Evolutionary conservation across 2,888 invertebrate species (phyloP), one percentile per base, ranked within the genome.

Genomic region (Erebia palarica): DNA sequence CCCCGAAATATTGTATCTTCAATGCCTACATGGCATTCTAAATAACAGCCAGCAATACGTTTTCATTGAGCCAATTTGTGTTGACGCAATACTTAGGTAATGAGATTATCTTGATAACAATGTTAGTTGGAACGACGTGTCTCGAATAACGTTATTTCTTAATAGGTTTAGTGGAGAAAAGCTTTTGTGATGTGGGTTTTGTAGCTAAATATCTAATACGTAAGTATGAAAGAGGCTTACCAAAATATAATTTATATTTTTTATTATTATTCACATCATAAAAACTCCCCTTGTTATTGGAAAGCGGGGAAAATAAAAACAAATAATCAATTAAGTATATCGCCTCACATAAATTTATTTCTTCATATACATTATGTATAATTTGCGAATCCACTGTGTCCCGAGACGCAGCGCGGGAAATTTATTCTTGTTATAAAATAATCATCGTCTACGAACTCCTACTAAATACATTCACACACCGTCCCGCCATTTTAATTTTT

Each of bases 281-380:
- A 47, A 3, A 47, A 47, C 5, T n/a, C 14, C 4, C 14, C 14
- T 0, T 13, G 49, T 49, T 5, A 49, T 14, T 14, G 21, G 18
- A 11, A 57, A 53, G 10, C 36, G n/a, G 65, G 53, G 53, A 13
- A 42, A 44, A 42, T 65, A 36, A 36, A 36, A 36, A 5, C 59
- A 65, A 58, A 53, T 68, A 70, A 59, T 53, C 61, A 9, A 4
- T 57, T 58, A 18, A 27, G 10, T 13, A 53, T 67, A 89, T 90
- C 90, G 90, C 92, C 88, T 92, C 92, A 93, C 92, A 93, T 93
- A 92, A 90, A 92, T 92, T 92, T 92, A 92, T 92, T 93, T 91
- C 89, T 88, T 87, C 92, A 93, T 92, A 93, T 93, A 93, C 92
- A 92, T 79, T 92, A 92, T 92, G 92, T 93, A 93, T 92, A 92